phyloP scores from a whole-genome alignment of 2,888 invertebrate species.

The Baccha elongata region DNA sequence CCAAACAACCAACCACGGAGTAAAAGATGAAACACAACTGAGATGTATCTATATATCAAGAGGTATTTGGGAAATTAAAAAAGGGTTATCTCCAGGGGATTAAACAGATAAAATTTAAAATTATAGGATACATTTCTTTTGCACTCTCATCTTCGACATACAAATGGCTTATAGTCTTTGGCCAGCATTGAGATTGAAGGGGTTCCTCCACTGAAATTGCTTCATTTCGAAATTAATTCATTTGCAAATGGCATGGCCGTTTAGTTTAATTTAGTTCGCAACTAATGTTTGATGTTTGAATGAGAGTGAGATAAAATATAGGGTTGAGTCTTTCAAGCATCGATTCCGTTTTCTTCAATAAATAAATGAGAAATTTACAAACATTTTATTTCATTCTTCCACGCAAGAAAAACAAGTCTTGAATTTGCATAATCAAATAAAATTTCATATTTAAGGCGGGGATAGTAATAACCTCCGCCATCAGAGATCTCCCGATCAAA shows the following conservation, averaged over 20 bases:
- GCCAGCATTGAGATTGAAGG: not conserved
- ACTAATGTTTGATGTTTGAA: slow-evolving; percentile 21
- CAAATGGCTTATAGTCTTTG: slow-evolving; percentile 19
- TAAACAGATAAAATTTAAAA: slow-evolving; percentile 65
- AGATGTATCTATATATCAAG: not conserved
- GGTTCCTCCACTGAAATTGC: slow-evolving; percentile 31
- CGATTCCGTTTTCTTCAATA: not conserved
- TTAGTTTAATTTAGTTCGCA: slow-evolving; percentile 61
- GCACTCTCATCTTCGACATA: slow-evolving; percentile 4
- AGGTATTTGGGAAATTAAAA: slow-evolving; percentile 38
- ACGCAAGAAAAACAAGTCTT: slow-evolving; percentile 16
- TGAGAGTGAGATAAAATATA: not conserved
- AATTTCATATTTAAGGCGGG: slow-evolving; percentile 43
- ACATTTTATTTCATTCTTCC: slow-evolving; percentile 48
- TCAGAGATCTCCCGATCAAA: slow-evolving; percentile 6
- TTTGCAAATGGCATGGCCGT: slow-evolving; percentile 47
- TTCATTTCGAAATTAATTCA: slow-evolving; percentile 56
- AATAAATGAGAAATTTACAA: slow-evolving; percentile 35
- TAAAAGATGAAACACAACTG: slow-evolving; percentile 52
- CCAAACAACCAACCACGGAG: not conserved
- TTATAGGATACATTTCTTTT: slow-evolving; percentile 41
- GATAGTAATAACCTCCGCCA: slow-evolving; percentile 17
- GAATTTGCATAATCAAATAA: slow-evolving; percentile 66
- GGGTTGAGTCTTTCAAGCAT: not conserved
- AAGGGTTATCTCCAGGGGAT: slow-evolving; percentile 68